A percentile compares a stretch with the other conserved stretches of the same genome.
Evolutionary conservation across 1,140 invertebrate species (phyloP).

Genomic region (Steinernema feltiae): DNA sequence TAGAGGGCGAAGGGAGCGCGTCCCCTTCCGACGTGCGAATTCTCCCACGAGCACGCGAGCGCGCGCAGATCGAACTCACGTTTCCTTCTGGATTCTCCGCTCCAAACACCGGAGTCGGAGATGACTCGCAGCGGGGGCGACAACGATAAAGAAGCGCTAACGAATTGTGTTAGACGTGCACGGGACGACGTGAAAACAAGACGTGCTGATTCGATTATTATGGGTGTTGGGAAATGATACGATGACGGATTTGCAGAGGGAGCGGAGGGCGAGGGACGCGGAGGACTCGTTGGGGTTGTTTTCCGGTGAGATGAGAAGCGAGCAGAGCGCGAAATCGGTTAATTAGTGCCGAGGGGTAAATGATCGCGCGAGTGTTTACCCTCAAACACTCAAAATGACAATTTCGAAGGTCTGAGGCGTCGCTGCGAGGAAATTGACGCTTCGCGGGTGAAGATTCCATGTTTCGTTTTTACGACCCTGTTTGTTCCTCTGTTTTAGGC

Average conservation of each 20-base stretch:
- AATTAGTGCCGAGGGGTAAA: not conserved
- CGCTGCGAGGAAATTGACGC: no score
- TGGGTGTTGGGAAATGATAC: not conserved
- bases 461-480: no score
- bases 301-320: slow-evolving; percentile 2
- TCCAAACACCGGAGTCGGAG: not conserved
- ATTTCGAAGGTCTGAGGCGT: no score
- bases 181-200: not conserved
- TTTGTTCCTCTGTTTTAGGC: no score
- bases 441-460: no score
- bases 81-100: not conserved
- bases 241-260: no score
- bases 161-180: no score
- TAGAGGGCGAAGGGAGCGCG: not conserved
- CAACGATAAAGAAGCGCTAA: not conserved
- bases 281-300: not conserved
- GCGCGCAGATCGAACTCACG: not conserved
- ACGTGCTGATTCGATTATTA: not conserved
- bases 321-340: slow-evolving; percentile 6
- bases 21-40: not conserved
- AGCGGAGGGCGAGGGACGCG: not conserved
- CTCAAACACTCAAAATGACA: no score
- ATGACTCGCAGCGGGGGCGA: not conserved
- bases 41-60: not conserved
- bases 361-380: no score